Evolutionary conservation across 2,888 invertebrate genomes (phyloP), one percentile per base, ranked within the genome.

Genomic region (Synanthedon formicaeformis): DNA sequence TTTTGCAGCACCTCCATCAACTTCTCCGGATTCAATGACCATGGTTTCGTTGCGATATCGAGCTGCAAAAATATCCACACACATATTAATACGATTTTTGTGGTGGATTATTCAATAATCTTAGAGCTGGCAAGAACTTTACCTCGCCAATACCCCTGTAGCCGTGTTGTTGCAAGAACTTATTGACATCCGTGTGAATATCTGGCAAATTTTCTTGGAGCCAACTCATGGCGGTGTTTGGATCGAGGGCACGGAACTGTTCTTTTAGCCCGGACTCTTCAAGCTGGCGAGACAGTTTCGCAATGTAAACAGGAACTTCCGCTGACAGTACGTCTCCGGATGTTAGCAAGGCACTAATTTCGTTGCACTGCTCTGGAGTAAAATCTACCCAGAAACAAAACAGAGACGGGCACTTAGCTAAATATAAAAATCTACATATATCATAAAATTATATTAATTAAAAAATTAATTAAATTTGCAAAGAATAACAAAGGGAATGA

Each of bases 281-380:
- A 50, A 91, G 77, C 41, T 73, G 69, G 12, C 73, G 69, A 0
- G 86, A 82, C 34, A 91, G 71, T 41, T 80, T 74, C 13, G 82
- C 77, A 3, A 90, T 63, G 0, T 84, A 81, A 13, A 78, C 72
- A 0, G 94, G 93, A 8, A 96, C 91, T 67, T 94, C 93, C 0
- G 93, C 94, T 14, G 95, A 94, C 52, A 93, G 84, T 0, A 94
- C 92, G 57, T 92, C 90, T 0, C 92, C 92, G 0, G 92, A 91
- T 11, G 92, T 90, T 41, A 95, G 80, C 18, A 96, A 72, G 27
- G 88, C 65, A 0, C 92, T 90, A 50, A 94, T 90, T 73, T 95
- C 95, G 41, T 89, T 88, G 62, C 91, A 91, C 58, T 92, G 90
- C 13, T 92, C 91, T 0, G 82, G 72, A 1, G 88, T 89, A 65